These are phyloP conservation scores for Meriones unguiculatus DNA, from an alignment of 2,113 vertebrate genomes.

Conservation along the genomic window DNA sequence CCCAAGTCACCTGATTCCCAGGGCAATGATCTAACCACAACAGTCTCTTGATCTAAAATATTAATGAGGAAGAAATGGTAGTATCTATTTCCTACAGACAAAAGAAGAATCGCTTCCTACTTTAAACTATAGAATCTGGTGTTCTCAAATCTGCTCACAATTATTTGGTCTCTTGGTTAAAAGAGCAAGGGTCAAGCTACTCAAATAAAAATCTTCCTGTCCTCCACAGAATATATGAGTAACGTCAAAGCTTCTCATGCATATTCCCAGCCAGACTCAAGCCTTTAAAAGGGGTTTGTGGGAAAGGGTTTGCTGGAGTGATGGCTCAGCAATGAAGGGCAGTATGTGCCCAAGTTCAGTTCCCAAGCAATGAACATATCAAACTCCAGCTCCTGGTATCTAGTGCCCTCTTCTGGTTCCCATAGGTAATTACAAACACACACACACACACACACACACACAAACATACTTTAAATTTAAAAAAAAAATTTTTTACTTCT, in stretches of 20 bases:
- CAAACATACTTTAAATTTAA: neutral
- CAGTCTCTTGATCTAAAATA: slow-evolving; percentile 37
- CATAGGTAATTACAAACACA: neutral
- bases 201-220: slow-evolving; percentile 10
- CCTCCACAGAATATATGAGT: neutral
- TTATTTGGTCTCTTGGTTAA: neutral
- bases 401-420: neutral
- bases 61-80: neutral
- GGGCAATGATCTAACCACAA: neutral
- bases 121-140: neutral
- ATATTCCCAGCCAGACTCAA: neutral
- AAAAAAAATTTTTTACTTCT: too few relatives aligned
- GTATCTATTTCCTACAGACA: neutral
- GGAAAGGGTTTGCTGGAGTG: neutral
- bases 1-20: neutral
- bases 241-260: neutral
- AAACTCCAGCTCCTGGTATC: neutral
- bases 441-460: neutral
- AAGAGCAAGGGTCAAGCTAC: slow-evolving; percentile 8
- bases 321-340: neutral
- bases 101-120: neutral
- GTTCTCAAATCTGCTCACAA: neutral
- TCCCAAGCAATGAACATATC: neutral
- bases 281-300: neutral
- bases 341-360: neutral